Percentiles rank a stretch among this genome's conserved stretches.
These are phyloP conservation scores for Yponomeuta plumbellus DNA, from an alignment of 2,888 invertebrate genomes.

Conservation along the genomic window DNA sequence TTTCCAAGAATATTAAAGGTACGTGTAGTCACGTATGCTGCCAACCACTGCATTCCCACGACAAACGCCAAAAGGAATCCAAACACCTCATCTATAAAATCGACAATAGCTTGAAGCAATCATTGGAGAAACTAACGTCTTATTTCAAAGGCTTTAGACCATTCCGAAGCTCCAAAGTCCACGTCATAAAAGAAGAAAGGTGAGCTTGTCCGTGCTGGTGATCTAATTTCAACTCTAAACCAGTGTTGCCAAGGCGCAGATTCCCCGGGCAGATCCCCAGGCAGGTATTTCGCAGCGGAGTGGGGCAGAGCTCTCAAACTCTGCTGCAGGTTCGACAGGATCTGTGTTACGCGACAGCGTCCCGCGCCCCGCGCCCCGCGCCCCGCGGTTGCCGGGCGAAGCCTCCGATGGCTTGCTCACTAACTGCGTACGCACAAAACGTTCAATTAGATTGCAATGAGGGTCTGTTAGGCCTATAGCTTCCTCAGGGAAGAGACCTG, in stretches of 20 bases:
- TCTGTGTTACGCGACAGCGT: slow-evolving; percentile 61
- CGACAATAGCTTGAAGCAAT: background rate
- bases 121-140: background rate
- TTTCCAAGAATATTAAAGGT: background rate
- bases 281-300: slow-evolving; percentile 51
- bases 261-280: slow-evolving; percentile 10
- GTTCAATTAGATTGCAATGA: background rate
- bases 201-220: background rate
- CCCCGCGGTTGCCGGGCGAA: slow-evolving; percentile 32
- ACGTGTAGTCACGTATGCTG: background rate
- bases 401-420: slow-evolving; percentile 30
- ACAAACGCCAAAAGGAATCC: background rate
- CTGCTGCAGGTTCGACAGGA: slow-evolving; percentile 65
- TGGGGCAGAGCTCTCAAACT: slow-evolving; percentile 32
- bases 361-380: slow-evolving; percentile 31
- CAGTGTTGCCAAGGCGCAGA: background rate
- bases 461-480: background rate
- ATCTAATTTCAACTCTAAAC: background rate
- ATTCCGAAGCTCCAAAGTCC: background rate
- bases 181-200: slow-evolving; percentile 1
- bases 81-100: background rate
- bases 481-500: too few species aligned
- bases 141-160: background rate
- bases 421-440: background rate
- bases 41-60: background rate